Conservation (phyloP, 1,140 invertebrate species). For the Lasioglossum baleicum region DNA sequence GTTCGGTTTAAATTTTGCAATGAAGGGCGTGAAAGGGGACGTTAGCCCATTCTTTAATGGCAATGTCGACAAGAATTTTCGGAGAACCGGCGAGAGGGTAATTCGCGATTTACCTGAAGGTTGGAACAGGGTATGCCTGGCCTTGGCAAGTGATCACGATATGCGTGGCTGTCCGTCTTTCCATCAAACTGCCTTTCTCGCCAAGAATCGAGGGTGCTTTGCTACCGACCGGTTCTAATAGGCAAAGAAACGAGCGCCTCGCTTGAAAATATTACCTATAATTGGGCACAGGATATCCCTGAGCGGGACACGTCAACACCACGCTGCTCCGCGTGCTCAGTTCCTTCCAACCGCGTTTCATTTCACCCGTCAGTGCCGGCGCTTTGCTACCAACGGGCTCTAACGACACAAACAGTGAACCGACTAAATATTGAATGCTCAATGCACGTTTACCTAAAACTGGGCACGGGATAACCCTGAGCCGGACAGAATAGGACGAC, state of each 20-base stretch:
- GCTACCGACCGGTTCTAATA: constrained; percentile 86
- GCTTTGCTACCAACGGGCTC: constrained; percentile 86
- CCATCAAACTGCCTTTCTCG: constrained; percentile 79
- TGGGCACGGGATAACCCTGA: constrained; percentile 81
- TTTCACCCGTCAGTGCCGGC: constrained; percentile 81
- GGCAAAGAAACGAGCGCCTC: constrained; percentile 54
- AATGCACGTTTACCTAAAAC: constrained; percentile 70
- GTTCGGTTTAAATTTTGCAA: too few relatives aligned
- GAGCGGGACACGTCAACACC: constrained; percentile 83
- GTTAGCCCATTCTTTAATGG: too few relatives aligned
- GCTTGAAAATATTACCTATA: constrained; percentile 69
- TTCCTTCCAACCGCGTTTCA: constrained; percentile 74
- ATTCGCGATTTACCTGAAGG: constrained; percentile 83
- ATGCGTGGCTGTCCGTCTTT: constrained; percentile 79
- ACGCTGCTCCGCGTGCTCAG: constrained; percentile 71
- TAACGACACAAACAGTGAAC: constrained; percentile 68
- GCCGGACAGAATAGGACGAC: constrained; percentile 83
- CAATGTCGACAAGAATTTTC: too few relatives aligned
- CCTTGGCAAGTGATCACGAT: constrained; percentile 90
- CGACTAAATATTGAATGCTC: too few relatives aligned
- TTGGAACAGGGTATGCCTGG: constrained; percentile 86
- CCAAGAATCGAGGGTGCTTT: constrained; percentile 85
- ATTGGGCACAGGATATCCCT: constrained; percentile 81
- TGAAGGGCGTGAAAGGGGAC: too few relatives aligned
- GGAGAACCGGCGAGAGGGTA: too few relatives aligned